phyloP scores from a whole-genome alignment of 2,888 invertebrate genomes.

The Dascillus cervinus region DNA sequence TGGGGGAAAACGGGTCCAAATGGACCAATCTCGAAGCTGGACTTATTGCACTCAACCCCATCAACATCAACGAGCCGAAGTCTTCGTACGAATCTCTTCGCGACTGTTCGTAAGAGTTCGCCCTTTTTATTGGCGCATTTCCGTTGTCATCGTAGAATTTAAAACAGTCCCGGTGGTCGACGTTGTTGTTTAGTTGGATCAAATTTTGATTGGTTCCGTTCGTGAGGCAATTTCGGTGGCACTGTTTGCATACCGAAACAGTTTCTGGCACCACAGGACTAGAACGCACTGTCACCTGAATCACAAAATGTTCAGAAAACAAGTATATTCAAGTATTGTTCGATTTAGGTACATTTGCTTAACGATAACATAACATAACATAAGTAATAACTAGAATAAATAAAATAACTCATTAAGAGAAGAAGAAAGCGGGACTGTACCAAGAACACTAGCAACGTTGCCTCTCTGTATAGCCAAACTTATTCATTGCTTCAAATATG shows the following conservation, averaged over 20 bases:
- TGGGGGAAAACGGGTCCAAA: slow-evolving; percentile 47
- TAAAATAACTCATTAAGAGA: too few species aligned
- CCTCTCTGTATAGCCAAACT: too few species aligned
- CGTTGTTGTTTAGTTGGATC: slow-evolving; percentile 23
- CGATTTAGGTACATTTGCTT: neutral
- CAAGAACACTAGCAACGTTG: too few species aligned
- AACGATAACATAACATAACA: too few species aligned
- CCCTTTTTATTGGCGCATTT: slow-evolving; percentile 6
- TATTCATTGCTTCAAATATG: too few species aligned
- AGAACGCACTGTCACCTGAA: slow-evolving; percentile 68
- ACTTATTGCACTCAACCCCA: slow-evolving; percentile 57
- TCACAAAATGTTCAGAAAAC: slow-evolving; percentile 7
- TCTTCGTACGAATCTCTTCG: slow-evolving; percentile 46
- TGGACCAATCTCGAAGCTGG: slow-evolving; percentile 53
- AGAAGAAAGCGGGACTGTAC: too few species aligned
- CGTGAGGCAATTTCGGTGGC: slow-evolving; percentile 68
- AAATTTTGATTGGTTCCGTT: slow-evolving; percentile 43
- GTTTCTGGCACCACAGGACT: slow-evolving; percentile 67
- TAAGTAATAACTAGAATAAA: too few species aligned
- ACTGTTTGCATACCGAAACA: slow-evolving; percentile 67
- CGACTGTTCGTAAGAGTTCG: neutral
- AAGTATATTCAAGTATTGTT: slow-evolving; percentile 4
- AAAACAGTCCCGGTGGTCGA: slow-evolving; percentile 22
- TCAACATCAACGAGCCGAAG: slow-evolving; percentile 58
- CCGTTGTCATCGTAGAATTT: slow-evolving; percentile 1